Percentiles rank a stretch among this genome's conserved stretches.
Evolutionary conservation across 2,113 vertebrate genomes (phyloP).

Genomic region (Emydura subglobosa): DNA sequence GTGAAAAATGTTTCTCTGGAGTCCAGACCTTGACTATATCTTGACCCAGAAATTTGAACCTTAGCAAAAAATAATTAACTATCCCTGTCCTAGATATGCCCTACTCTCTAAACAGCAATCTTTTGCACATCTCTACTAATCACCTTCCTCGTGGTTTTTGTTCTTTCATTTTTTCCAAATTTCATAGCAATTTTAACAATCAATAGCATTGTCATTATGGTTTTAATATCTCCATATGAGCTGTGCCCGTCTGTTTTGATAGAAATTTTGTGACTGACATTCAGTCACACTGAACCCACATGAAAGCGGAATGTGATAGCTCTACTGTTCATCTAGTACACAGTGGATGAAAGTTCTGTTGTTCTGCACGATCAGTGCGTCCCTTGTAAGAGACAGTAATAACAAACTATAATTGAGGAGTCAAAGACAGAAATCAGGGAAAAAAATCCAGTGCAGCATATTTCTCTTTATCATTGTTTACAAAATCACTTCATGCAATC

Average conservation of each 20-base stretch:
- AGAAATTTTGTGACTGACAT: neutral
- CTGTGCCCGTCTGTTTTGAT: neutral
- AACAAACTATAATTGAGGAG: neutral
- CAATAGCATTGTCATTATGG: neutral
- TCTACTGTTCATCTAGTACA: neutral
- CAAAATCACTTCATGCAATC: neutral
- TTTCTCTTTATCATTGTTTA: neutral
- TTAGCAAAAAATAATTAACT: too few species aligned
- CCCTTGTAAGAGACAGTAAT: neutral
- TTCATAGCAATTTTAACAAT: neutral
- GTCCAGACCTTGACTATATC: too few species aligned
- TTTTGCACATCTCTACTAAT: neutral
- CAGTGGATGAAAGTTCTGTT: neutral
- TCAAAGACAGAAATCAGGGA: neutral
- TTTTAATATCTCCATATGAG: neutral
- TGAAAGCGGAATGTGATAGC: neutral
- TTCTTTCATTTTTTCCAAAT: neutral
- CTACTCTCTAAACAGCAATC: neutral
- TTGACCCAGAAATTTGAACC: too few species aligned
- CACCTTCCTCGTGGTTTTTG: neutral
- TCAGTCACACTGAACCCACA: neutral
- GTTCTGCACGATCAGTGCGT: neutral
- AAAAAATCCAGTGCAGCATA: neutral
- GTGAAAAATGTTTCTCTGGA: too few species aligned
- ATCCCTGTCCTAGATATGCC: neutral